phyloP scores from a whole-genome alignment of 2,888 invertebrate genomes.

The Zele albiditarsus region DNA sequence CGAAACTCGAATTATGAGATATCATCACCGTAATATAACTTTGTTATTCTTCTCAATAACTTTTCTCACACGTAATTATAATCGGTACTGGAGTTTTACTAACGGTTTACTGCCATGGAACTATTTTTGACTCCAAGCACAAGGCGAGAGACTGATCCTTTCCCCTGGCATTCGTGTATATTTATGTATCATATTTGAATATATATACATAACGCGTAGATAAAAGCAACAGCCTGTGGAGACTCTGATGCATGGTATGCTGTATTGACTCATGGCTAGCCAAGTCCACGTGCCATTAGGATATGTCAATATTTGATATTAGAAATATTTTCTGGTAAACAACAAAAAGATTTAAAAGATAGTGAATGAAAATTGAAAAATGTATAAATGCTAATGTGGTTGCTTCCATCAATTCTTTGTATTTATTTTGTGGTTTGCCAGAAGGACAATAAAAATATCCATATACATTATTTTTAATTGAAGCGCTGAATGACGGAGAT shows the following conservation, averaged over 20 bases:
- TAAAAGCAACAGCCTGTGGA: constrained; percentile 67
- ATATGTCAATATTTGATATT: constrained; percentile 48
- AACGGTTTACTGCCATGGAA: too few species aligned
- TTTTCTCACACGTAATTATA: too few species aligned
- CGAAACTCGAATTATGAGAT: too few species aligned
- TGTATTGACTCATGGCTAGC: constrained; percentile 69
- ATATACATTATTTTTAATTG: not conserved
- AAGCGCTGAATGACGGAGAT: not conserved
- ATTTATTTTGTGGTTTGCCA: not conserved
- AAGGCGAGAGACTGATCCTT: constrained; percentile 31
- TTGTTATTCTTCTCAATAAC: too few species aligned
- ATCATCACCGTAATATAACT: too few species aligned
- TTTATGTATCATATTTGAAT: not conserved
- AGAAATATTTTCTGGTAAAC: constrained; percentile 25
- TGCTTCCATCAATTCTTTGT: not conserved
- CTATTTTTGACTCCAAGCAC: not conserved
- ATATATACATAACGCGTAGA: constrained; percentile 3
- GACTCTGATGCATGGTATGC: constrained; percentile 68
- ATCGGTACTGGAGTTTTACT: too few species aligned
- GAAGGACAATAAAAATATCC: not conserved
- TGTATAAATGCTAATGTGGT: not conserved
- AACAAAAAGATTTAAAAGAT: not conserved
- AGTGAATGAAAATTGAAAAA: too few species aligned
- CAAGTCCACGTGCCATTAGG: constrained; percentile 69
- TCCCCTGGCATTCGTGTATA: not conserved